These are phyloP conservation scores for Nephrotoma flavescens DNA, from an alignment of 2,888 invertebrate species.

Conservation along the genomic window DNA sequence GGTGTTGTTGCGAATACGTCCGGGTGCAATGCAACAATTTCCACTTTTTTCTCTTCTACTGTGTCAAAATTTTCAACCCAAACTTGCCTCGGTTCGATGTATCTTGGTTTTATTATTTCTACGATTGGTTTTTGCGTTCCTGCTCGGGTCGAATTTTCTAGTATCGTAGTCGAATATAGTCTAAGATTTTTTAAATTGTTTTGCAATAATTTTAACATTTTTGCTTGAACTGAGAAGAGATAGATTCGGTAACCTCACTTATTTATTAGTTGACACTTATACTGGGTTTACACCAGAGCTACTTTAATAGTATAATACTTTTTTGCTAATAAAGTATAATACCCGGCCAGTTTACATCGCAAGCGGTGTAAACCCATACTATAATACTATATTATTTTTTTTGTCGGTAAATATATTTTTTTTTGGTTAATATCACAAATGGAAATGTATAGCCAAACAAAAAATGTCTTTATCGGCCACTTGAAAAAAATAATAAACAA, in stretches of 20 bases:
- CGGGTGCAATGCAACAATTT: constrained; percentile 79
- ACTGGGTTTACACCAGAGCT: too few relatives aligned
- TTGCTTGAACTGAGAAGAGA: neutral
- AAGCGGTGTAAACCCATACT: too few relatives aligned
- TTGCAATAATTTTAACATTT: neutral
- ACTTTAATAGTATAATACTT: too few relatives aligned
- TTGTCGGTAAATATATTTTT: too few relatives aligned
- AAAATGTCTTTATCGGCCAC: too few relatives aligned
- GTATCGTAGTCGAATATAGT: neutral
- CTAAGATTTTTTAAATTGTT: neutral
- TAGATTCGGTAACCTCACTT: neutral
- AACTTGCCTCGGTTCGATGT: constrained; percentile 53
- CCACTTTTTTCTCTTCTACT: constrained; percentile 61
- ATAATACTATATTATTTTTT: too few relatives aligned
- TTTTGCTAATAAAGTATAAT: too few relatives aligned
- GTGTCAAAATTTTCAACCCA: constrained; percentile 79
- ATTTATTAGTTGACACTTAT: neutral
- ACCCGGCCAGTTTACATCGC: too few relatives aligned
- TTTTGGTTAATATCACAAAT: too few relatives aligned
- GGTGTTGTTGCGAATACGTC: constrained; percentile 70
- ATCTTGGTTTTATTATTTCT: constrained; percentile 30
- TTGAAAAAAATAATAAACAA: too few relatives aligned
- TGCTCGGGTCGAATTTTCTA: neutral
- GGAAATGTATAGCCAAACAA: too few relatives aligned
- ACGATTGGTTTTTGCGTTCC: neutral